phyloP scores from a whole-genome alignment of 2,888 invertebrate genomes.

The Drosophila prostipennis region DNA sequence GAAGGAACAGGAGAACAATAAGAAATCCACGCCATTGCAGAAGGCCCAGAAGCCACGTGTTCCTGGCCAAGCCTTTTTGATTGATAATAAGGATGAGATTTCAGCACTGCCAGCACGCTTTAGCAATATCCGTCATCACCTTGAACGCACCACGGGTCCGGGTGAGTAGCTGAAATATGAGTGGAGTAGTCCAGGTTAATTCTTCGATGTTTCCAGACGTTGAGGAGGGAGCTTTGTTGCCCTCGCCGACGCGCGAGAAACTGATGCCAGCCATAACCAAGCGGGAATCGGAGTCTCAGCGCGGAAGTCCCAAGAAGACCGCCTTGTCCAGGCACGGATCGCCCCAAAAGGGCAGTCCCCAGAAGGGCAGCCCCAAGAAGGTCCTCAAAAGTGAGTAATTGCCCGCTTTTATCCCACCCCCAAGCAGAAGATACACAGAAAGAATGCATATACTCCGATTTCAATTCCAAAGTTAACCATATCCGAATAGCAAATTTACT shows the following conservation, averaged over 20 bases:
- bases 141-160: conserved; percentile 89
- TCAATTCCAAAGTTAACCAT: conserved; percentile 35
- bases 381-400: conserved; percentile 83
- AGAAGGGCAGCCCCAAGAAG: conserved; percentile 87
- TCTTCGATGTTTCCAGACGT: conserved; percentile 76
- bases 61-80: conserved; percentile 86
- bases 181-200: background rate
- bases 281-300: conserved; percentile 84
- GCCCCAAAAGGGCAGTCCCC: conserved; percentile 85
- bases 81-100: conserved; percentile 85
- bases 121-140: conserved; percentile 89
- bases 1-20: conserved; percentile 93
- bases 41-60: conserved; percentile 83
- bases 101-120: conserved; percentile 83
- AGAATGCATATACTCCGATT: conserved; percentile 12
- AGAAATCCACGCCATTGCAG: conserved; percentile 89
- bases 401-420: background rate
- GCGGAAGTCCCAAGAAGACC: conserved; percentile 84
- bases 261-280: conserved; percentile 88
- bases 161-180: conserved; percentile 83
- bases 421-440: conserved; percentile 3
- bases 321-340: conserved; percentile 84
- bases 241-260: conserved; percentile 89
- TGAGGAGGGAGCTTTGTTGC: conserved; percentile 88
- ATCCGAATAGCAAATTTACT: conserved; percentile 48